Conservation (phyloP, 2,113 vertebrate species). For the Raja brachyura region DNA sequence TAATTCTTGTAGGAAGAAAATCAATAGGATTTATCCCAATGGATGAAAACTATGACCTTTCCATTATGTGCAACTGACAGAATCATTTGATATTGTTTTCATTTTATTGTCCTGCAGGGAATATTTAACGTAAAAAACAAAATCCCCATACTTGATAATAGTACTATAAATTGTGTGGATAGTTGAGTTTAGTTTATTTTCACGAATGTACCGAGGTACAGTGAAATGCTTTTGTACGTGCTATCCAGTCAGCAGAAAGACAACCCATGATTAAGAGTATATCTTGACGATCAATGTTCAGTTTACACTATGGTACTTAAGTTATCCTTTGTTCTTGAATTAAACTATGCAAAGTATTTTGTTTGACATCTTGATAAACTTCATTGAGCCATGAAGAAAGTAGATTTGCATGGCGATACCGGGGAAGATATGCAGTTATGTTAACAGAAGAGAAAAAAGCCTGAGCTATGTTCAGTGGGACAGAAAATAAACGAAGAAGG, state of each 20-base stretch:
- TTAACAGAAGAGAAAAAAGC: neutral
- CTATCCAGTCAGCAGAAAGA: too few relatives aligned
- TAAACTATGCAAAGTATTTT: constrained; percentile 4
- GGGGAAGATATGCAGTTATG: neutral
- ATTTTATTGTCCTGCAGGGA: neutral
- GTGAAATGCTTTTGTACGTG: too few relatives aligned
- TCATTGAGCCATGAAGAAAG: neutral
- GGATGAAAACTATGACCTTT: neutral
- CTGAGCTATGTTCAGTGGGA: neutral
- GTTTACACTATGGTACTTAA: neutral
- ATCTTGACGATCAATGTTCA: neutral
- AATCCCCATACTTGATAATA: neutral
- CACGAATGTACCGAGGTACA: too few relatives aligned
- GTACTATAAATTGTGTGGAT: neutral
- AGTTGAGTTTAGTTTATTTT: too few relatives aligned
- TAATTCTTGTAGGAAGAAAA: neutral
- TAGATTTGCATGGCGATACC: neutral
- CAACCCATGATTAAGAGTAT: neutral
- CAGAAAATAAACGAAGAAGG: neutral
- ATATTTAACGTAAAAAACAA: neutral
- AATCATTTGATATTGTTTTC: neutral
- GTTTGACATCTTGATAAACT: constrained; percentile 9
- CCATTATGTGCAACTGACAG: neutral
- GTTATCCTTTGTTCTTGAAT: neutral
- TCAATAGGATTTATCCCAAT: neutral